A percentile compares a stretch with the other conserved stretches of the same genome.
Conservation (phyloP, 2,888 invertebrate genomes). For the Temnothorax unifasciatus region DNA sequence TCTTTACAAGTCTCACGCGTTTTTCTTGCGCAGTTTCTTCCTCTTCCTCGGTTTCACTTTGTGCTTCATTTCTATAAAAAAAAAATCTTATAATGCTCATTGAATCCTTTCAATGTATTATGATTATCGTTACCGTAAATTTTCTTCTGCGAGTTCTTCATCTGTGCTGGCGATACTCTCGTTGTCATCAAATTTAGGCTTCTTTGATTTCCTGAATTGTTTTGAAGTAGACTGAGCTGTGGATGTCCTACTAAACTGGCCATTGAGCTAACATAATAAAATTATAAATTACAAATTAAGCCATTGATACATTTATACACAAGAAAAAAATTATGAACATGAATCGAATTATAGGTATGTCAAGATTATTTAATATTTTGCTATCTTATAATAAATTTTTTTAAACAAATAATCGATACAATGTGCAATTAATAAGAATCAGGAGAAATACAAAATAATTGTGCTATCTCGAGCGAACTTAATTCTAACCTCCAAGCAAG, state of each 20-base stretch:
- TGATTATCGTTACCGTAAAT: constrained; percentile 71
- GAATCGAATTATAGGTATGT: neutral
- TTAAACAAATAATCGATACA: constrained; percentile 5
- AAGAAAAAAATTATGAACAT: neutral
- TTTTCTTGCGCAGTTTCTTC: constrained; percentile 96
- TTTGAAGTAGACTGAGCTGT: constrained; percentile 64
- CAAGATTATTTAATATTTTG: constrained; percentile 9
- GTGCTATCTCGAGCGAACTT: neutral
- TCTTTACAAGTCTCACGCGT: constrained; percentile 95
- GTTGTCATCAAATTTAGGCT: constrained; percentile 72
- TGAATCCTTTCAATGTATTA: constrained; percentile 24
- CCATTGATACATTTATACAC: neutral
- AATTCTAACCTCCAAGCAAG: constrained; percentile 9
- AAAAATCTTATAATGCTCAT: constrained; percentile 36
- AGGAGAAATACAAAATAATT: neutral
- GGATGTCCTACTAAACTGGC: constrained; percentile 47
- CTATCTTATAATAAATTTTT: neutral
- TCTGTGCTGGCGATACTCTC: constrained; percentile 84
- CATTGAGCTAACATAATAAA: constrained; percentile 69
- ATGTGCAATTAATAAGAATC: neutral
- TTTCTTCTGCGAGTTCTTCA: constrained; percentile 83
- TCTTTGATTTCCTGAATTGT: constrained; percentile 74
- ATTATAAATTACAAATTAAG: constrained; percentile 34
- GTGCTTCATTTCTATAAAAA: constrained; percentile 19
- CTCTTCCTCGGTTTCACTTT: constrained; percentile 87